Evolutionary conservation across 2,888 invertebrate species (phyloP).

Genomic region (Rambutsinella grinnellia): DNA sequence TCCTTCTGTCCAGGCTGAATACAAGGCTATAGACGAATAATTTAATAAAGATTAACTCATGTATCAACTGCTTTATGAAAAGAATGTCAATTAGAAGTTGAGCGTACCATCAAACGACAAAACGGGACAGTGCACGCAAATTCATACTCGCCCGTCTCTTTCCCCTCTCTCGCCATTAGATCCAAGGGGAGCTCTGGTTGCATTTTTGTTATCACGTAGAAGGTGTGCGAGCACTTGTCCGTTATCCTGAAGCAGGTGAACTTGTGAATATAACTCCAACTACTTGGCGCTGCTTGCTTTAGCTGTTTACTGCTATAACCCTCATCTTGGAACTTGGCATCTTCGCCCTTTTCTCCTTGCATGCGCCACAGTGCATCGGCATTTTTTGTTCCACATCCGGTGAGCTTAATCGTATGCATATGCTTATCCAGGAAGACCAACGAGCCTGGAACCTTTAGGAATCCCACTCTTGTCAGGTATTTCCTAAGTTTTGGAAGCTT

Average conservation of each 20-base stretch:
- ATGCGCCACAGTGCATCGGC: background rate
- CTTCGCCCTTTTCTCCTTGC: background rate
- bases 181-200: background rate
- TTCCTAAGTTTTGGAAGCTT: background rate
- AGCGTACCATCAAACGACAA: background rate
- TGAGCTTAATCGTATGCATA: background rate
- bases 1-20: too few relatives aligned
- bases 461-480: background rate
- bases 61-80: too few relatives aligned
- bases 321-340: background rate
- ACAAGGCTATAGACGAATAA: too few relatives aligned
- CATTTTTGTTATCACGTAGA: background rate
- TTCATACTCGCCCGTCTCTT: background rate
- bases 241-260: background rate
- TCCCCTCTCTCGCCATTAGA: background rate
- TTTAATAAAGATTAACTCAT: too few relatives aligned
- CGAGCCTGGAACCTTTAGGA: background rate
- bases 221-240: background rate
- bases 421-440: background rate
- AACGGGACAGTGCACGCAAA: background rate
- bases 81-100: background rate
- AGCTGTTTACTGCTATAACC: background rate
- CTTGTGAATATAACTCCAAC: background rate
- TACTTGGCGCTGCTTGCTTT: background rate
- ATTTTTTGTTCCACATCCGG: background rate